Evolutionary conservation across 2,113 vertebrate species (phyloP).

Genomic region (Lutjanus erythropterus): DNA sequence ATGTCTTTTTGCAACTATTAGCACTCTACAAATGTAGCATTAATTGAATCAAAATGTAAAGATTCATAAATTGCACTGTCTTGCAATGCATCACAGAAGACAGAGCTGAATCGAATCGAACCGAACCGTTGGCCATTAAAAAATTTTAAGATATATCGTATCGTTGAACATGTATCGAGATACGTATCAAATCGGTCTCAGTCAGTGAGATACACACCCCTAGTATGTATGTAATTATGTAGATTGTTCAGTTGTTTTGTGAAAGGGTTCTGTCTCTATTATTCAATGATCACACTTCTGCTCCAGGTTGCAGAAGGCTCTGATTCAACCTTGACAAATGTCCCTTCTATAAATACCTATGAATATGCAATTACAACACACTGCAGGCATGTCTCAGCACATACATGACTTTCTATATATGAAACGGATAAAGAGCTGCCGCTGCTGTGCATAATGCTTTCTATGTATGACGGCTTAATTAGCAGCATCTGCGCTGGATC

Average conservation of each 20-base stretch:
- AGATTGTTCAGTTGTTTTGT: neutral
- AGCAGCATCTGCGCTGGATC: conserved; percentile 32
- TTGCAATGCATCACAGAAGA: too few species aligned
- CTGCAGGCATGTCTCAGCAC: conserved; percentile 20
- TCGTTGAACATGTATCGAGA: too few species aligned
- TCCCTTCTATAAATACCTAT: conserved; percentile 28
- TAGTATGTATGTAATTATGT: too few species aligned
- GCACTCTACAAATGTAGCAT: too few species aligned
- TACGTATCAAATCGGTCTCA: too few species aligned
- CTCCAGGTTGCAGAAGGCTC: conserved; percentile 1
- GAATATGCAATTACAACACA: conserved; percentile 19
- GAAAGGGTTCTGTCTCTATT: neutral
- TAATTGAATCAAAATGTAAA: too few species aligned
- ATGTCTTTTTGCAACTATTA: too few species aligned
- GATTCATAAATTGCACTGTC: too few species aligned
- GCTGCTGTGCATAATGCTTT: conserved; percentile 27
- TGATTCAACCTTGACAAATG: conserved; percentile 33
- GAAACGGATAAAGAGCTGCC: conserved; percentile 31
- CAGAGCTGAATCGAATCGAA: too few species aligned
- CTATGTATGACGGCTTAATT: conserved; percentile 46
- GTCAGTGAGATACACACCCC: too few species aligned
- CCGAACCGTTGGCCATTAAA: too few species aligned
- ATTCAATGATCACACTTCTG: neutral
- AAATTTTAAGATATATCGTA: too few species aligned
- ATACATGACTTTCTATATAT: neutral